Percentiles rank a stretch among this genome's conserved stretches.
Evolutionary conservation across 2,888 invertebrate species (phyloP).

Genomic region (Hydropsyche betteni): DNA sequence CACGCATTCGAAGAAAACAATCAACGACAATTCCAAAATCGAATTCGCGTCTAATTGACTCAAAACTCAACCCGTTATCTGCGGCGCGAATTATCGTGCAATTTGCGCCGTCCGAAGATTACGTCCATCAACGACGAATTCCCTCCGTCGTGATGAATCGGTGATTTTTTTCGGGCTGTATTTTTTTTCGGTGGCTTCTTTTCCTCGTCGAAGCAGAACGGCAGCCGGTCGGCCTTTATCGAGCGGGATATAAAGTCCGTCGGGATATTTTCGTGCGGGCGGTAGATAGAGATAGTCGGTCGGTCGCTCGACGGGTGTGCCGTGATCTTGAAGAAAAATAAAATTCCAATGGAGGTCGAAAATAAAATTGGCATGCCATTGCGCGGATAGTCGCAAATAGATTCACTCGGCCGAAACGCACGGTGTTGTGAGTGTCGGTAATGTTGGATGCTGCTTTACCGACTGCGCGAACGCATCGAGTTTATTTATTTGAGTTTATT

Average conservation of each 20-base stretch:
- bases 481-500: no score
- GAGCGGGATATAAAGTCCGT: neutral
- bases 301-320: conserved; percentile 4
- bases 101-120: conserved; percentile 13
- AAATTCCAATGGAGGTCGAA: conserved; percentile 43
- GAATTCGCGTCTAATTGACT: no score
- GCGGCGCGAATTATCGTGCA: neutral
- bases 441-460: neutral
- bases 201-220: no score
- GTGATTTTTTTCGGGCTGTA: neutral
- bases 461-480: no score
- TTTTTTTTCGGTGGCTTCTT: neutral
- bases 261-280: conserved; percentile 5
- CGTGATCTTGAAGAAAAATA: conserved; percentile 42
- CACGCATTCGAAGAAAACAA: no score
- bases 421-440: neutral
- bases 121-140: neutral
- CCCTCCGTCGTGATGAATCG: conserved; percentile 1
- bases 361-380: conserved; percentile 43
- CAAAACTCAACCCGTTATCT: neutral
- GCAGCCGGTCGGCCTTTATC: neutral
- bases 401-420: neutral
- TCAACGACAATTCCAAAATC: no score
- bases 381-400: conserved; percentile 34
- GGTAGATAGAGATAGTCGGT: conserved; percentile 1